Evolutionary conservation across 1,140 invertebrate genomes (phyloP), one percentile per base, ranked within the genome.

Genomic region (Colletes gigas): DNA sequence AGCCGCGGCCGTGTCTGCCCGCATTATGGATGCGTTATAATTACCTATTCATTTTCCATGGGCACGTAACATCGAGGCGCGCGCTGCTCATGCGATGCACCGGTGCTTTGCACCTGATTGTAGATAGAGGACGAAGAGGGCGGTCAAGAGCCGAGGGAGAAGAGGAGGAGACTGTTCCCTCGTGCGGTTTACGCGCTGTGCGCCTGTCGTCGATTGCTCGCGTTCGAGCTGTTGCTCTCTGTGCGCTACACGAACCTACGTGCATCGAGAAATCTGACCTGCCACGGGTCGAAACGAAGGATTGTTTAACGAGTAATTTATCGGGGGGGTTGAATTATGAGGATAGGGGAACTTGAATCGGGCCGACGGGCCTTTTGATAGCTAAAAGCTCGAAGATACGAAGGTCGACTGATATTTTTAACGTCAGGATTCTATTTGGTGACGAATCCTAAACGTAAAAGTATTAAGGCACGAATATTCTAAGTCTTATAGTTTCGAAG

Each of bases 21-120:
- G 84, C 87, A 89, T 91, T 89, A 89, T 83, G 83, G 81, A 91
- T 89, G 84, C 88, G 65, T 88, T 88, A 88, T 91, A 90, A 91
- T 91, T 90, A 90, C 79, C 89, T 89, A 92, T 91, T 90, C 90
- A 88, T 90, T 90, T 88, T 90, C 86, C 85, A 88, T 75, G 87
- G 82, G 82, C 88, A 90, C 85, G 88, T 90, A 88, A 90, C 89
- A 84, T 90, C 88, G 86, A 82, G 81, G 76, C 72, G 70, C 81
- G 72, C 57, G 57, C 44, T 60, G 87, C 83, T 84, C 88, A 83
- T 87, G 83, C 87, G 86, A 87, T 77, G 60, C 83, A 39, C 81
- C 66, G 80, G 82, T 84, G 88, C 82, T 85, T 88, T 81, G 88
- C 88, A 89, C 88, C 83, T 89, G 90, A 90, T 91, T 88, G 82